Evolutionary conservation across 2,888 invertebrate genomes (phyloP).

Genomic region (Nomada fucata): DNA sequence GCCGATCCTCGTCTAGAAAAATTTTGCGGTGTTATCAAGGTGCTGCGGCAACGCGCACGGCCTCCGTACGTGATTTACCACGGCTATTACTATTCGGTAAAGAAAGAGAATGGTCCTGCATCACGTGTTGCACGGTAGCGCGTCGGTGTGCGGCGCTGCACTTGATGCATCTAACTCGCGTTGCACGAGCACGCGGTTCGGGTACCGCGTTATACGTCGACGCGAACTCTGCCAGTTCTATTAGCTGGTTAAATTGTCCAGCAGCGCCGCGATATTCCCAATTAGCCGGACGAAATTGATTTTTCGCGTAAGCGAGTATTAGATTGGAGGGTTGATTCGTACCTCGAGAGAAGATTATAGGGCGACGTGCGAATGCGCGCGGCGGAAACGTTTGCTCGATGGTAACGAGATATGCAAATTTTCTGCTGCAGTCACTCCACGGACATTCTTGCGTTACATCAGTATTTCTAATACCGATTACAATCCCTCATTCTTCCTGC

Average conservation of each 20-base stretch:
- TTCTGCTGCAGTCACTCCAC: neutral
- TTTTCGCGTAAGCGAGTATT: neutral
- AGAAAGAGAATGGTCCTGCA: conserved; percentile 23
- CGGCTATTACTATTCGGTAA: conserved; percentile 46
- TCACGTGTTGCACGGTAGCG: conserved; percentile 37
- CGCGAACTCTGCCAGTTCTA: neutral
- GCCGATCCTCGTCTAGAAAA: conserved; percentile 34
- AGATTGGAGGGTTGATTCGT: neutral
- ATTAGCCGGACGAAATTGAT: neutral
- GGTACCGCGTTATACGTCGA: neutral
- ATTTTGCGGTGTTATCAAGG: conserved; percentile 55
- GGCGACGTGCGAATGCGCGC: neutral
- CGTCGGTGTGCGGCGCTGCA: neutral
- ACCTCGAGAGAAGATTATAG: neutral
- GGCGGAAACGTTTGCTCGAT: conserved; percentile 20
- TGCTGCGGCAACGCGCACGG: conserved; percentile 12
- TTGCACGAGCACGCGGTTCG: conserved; percentile 25
- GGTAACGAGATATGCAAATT: conserved; percentile 19
- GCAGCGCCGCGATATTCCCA: conserved; percentile 16
- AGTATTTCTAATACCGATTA: too few relatives aligned
- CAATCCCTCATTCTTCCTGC: neutral
- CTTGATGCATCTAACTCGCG: conserved; percentile 33
- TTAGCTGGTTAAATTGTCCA: neutral
- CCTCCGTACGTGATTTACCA: conserved; percentile 39
- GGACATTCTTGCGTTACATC: too few relatives aligned